Evolutionary conservation across 2,113 vertebrate species (phyloP).

Genomic region (Pelecanoides urinatrix): DNA sequence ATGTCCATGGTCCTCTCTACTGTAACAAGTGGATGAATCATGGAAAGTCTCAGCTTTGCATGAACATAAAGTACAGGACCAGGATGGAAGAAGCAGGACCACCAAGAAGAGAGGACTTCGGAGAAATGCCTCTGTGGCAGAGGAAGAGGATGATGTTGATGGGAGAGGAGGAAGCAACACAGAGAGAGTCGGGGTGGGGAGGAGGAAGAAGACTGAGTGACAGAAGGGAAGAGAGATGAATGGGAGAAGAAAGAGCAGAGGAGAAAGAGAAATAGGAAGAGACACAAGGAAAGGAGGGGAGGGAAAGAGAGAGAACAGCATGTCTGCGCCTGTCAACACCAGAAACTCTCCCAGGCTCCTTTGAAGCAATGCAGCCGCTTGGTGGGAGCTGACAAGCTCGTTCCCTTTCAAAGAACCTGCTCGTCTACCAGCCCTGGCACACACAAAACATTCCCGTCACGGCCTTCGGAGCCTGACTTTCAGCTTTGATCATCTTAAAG

Average conservation of each 20-base stretch:
- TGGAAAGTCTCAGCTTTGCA: neutral
- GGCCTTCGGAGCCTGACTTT: conserved; percentile 24
- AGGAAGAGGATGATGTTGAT: neutral
- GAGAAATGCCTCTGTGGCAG: neutral
- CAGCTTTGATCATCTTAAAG: conserved; percentile 75
- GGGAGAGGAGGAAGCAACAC: neutral
- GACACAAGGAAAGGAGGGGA: neutral
- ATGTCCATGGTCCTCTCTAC: neutral
- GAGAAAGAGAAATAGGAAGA: conserved; percentile 9
- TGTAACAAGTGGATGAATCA: neutral
- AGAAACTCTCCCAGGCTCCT: conserved; percentile 47
- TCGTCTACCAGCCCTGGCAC: conserved; percentile 30
- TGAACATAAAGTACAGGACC: neutral
- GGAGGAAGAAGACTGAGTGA: neutral
- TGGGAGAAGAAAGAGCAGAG: neutral
- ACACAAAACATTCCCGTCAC: conserved; percentile 41
- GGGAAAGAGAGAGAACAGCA: neutral
- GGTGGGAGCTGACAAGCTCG: conserved; percentile 53
- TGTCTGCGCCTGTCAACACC: conserved; percentile 30
- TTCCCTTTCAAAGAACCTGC: conserved; percentile 71
- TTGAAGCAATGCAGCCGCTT: conserved; percentile 60
- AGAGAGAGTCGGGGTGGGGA: neutral
- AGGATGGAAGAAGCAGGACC: neutral
- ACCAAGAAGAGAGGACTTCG: neutral
- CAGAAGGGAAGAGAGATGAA: neutral